Conservation (phyloP, 2,888 invertebrate species). For the Steinernema carpocapsae region DNA sequence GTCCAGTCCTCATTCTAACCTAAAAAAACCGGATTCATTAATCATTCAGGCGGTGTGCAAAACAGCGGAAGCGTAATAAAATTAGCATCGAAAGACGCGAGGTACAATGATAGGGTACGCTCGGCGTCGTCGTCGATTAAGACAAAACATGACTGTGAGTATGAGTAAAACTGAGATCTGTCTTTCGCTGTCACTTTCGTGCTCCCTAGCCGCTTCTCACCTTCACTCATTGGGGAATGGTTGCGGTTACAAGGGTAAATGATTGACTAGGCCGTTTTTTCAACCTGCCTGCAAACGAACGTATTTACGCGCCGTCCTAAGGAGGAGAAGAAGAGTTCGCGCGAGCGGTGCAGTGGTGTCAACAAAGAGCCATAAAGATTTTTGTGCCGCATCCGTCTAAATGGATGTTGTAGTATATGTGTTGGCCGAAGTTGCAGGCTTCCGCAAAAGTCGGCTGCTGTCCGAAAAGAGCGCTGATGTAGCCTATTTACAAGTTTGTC, state of each 20-base stretch:
- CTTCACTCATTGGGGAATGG: neutral
- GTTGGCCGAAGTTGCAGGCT: constrained; percentile 4
- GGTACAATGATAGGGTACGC: neutral
- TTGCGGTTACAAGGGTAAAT: constrained; percentile 12
- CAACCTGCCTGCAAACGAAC: neutral
- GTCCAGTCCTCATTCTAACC: no score
- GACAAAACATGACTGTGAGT: neutral
- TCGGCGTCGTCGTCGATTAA: neutral
- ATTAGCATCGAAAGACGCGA: neutral
- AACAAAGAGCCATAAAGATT: constrained; percentile 29
- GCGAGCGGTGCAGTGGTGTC: no score
- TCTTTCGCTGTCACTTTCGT: neutral
- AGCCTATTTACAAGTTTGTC: constrained; percentile 22
- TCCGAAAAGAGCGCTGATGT: no score
- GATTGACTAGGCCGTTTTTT: constrained; percentile 12
- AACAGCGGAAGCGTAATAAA: constrained; percentile 31
- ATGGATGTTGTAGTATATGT: neutral
- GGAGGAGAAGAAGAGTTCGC: no score
- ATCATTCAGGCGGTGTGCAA: constrained; percentile 21
- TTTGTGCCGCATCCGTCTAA: neutral
- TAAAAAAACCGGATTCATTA: constrained; percentile 17
- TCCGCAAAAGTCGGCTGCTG: no score
- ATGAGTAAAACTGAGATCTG: no score
- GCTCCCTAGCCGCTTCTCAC: neutral
- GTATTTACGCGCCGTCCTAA: neutral